Evolutionary conservation across 1,140 invertebrate species (phyloP).

Genomic region (Drosophila subobscura): DNA sequence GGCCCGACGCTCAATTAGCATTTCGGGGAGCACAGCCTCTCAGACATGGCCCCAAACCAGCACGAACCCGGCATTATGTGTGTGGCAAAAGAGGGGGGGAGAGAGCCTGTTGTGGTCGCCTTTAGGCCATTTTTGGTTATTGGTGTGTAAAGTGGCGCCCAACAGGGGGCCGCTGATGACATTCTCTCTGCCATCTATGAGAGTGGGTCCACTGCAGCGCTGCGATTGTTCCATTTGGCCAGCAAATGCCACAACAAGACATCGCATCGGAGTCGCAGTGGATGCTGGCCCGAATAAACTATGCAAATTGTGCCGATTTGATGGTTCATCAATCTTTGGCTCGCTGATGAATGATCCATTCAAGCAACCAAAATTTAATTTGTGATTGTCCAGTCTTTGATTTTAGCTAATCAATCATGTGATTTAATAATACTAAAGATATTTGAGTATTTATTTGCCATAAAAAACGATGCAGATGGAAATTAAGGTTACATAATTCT

Average conservation of each 20-base stretch:
- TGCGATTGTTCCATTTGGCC: constrained; percentile 3
- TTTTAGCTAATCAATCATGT: constrained; percentile 14
- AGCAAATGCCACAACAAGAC: not conserved
- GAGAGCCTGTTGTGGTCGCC: constrained; percentile 35
- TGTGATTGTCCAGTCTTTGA: constrained; percentile 5
- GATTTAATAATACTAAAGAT: not conserved
- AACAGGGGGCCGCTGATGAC: constrained; percentile 46
- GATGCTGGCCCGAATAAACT: not conserved
- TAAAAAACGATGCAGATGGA: too few species aligned
- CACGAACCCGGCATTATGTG: constrained; percentile 53
- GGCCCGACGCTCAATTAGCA: constrained; percentile 64
- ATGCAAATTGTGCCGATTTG: constrained; percentile 5
- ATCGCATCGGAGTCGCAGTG: not conserved
- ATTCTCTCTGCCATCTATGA: constrained; percentile 44
- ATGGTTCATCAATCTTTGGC: constrained; percentile 5
- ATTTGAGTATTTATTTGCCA: too few species aligned
- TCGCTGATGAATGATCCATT: constrained; percentile 10
- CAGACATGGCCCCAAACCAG: constrained; percentile 57
- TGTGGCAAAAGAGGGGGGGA: constrained; percentile 9
- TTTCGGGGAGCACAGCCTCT: constrained; percentile 40
- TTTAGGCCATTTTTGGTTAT: constrained; percentile 39
- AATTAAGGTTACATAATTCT: too few species aligned
- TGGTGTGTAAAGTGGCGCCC: constrained; percentile 43
- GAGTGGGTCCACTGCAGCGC: constrained; percentile 3
- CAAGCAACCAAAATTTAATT: not conserved